A percentile compares a stretch with the other conserved stretches of the same genome.
These are phyloP conservation scores for Melanotaenia pygmaea DNA, from an alignment of 2,797 vertebrate genomes.

Conservation along the genomic window DNA sequence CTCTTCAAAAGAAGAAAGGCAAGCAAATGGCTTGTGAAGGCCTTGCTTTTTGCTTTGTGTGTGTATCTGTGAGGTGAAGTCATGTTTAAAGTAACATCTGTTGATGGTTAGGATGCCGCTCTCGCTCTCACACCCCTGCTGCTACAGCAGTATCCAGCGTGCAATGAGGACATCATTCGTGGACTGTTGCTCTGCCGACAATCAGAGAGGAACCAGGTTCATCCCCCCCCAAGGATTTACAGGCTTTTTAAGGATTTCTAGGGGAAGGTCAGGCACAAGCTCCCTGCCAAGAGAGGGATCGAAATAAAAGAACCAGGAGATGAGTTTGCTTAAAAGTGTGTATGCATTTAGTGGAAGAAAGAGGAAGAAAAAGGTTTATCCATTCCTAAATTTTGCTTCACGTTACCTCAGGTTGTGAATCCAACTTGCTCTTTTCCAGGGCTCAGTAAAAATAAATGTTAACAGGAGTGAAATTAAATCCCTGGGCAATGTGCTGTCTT, in stretches of 20 bases:
- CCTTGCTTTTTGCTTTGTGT: conserved; percentile 27
- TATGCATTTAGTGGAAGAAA: not conserved
- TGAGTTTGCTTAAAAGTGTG: conserved; percentile 14
- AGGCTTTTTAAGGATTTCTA: conserved; percentile 68
- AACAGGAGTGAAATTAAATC: conserved; percentile 85
- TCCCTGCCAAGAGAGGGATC: conserved; percentile 74
- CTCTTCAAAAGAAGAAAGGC: conserved; percentile 55
- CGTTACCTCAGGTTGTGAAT: conserved; percentile 82
- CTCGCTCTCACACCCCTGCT: conserved; percentile 75
- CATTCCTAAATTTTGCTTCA: conserved; percentile 73
- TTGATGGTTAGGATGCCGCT: conserved; percentile 78
- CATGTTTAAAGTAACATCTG: conserved; percentile 84
- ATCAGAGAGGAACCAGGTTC: conserved; percentile 57
- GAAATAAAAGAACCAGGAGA: conserved; percentile 47
- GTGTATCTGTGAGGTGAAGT: conserved; percentile 59
- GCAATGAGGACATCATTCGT: conserved; percentile 80
- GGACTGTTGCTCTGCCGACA: conserved; percentile 61
- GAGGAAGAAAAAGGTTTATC: conserved; percentile 45
- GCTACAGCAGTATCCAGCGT: conserved; percentile 52
- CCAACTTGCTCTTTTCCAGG: conserved; percentile 76
- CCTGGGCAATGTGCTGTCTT: conserved; percentile 63
- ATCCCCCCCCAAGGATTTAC: conserved; percentile 47
- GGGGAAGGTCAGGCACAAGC: conserved; percentile 73
- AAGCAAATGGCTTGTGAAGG: conserved; percentile 17
- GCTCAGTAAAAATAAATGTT: conserved; percentile 83